These are phyloP conservation scores for Himalopsyche anomala DNA, from an alignment of 2,888 invertebrate genomes.

Conservation along the genomic window DNA sequence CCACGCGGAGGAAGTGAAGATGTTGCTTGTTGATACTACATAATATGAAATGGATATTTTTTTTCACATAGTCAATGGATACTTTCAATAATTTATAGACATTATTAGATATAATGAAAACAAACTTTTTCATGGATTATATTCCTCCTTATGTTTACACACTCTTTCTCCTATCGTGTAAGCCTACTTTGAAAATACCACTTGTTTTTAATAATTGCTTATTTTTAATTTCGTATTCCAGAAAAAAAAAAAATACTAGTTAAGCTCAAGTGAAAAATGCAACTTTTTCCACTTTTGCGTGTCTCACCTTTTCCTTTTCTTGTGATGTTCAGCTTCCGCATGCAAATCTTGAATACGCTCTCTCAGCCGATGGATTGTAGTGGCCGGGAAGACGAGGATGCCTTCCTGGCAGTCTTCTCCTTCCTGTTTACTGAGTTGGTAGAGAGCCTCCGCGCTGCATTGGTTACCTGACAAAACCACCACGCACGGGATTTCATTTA, in stretches of 20 bases:
- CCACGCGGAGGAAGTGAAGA: conserved; percentile 82
- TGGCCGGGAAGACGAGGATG: conserved; percentile 81
- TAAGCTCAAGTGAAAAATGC: too few relatives aligned
- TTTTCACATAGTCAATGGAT: background rate
- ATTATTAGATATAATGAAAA: too few relatives aligned
- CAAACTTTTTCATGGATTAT: too few relatives aligned
- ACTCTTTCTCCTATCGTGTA: background rate
- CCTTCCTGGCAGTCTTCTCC: conserved; percentile 71
- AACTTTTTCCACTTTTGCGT: too few relatives aligned
- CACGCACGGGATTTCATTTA: conserved; percentile 86
- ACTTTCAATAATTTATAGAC: too few relatives aligned
- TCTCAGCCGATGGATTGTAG: conserved; percentile 77
- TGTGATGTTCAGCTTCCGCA: conserved; percentile 80
- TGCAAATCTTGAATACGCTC: conserved; percentile 80
- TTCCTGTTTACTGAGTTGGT: conserved; percentile 70
- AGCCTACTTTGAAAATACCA: too few relatives aligned
- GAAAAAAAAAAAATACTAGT: too few relatives aligned
- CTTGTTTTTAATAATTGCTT: too few relatives aligned
- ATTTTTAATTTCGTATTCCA: too few relatives aligned
- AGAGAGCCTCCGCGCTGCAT: conserved; percentile 75
- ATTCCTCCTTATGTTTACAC: too few relatives aligned
- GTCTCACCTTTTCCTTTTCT: conserved; percentile 77
- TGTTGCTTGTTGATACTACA: conserved; percentile 81
- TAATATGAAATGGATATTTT: conserved; percentile 51
- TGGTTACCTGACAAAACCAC: conserved; percentile 84